Conservation (phyloP, 2,797 vertebrate species). For the Balearica regulorum region DNA sequence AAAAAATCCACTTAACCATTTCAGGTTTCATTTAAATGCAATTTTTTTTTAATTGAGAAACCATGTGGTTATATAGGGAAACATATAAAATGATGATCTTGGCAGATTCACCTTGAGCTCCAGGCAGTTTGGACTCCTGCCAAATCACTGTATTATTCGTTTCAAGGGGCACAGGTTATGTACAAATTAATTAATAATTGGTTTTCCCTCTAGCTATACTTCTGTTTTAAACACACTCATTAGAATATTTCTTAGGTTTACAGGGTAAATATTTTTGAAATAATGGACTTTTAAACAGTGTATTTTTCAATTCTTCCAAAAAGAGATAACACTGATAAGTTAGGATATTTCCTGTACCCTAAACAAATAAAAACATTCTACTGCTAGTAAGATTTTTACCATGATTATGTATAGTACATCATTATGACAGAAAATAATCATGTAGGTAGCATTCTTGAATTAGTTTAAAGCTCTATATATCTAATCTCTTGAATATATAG, state of each 20-base stretch:
- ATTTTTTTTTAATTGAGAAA: neutral
- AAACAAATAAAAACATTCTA: neutral
- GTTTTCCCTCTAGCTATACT: neutral
- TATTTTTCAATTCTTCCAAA: neutral
- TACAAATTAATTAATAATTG: neutral
- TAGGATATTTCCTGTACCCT: neutral
- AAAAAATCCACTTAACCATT: neutral
- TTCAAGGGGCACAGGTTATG: neutral
- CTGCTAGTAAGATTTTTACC: neutral
- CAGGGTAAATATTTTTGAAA: neutral
- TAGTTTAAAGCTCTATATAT: neutral
- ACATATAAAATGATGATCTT: neutral
- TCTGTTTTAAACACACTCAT: neutral
- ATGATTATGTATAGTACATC: neutral
- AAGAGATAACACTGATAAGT: neutral
- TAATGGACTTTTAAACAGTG: neutral
- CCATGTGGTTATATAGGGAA: neutral
- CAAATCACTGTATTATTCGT: neutral
- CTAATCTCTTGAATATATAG: neutral
- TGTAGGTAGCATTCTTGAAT: neutral
- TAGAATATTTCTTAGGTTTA: neutral
- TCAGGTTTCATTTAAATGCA: neutral
- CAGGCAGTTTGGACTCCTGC: neutral
- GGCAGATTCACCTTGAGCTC: neutral
- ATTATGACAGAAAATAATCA: neutral